These are phyloP conservation scores for Drosophila algonquin DNA, from an alignment of 2,888 invertebrate species.

Conservation along the genomic window DNA sequence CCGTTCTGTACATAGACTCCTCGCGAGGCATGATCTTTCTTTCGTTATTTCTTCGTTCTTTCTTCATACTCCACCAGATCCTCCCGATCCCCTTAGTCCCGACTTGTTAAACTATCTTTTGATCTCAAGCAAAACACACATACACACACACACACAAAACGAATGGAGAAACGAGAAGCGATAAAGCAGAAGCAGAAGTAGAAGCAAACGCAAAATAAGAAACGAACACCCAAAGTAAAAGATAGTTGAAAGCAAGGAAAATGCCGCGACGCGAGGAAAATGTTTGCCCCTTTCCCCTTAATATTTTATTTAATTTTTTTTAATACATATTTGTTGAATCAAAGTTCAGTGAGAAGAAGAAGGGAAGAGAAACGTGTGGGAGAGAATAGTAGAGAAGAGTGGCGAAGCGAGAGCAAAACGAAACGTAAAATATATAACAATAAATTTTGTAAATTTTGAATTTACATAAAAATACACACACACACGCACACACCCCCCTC, in stretches of 20 bases:
- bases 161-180: slow-evolving; percentile 35
- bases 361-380: background rate
- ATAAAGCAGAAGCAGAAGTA: slow-evolving; percentile 32
- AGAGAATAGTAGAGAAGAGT: background rate
- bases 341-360: background rate
- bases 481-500: slow-evolving; percentile 35
- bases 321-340: background rate
- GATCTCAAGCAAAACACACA: slow-evolving; percentile 70
- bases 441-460: slow-evolving; percentile 74
- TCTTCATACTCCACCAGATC: slow-evolving; percentile 20
- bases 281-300: slow-evolving; percentile 10
- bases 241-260: slow-evolving; percentile 64
- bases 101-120: slow-evolving; percentile 79
- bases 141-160: slow-evolving; percentile 47
- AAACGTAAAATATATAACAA: slow-evolving; percentile 55
- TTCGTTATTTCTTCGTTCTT: slow-evolving; percentile 43
- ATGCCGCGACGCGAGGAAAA: slow-evolving; percentile 10
- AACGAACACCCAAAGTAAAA: slow-evolving; percentile 69
- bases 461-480: slow-evolving; percentile 66
- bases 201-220: slow-evolving; percentile 25
- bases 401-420: slow-evolving; percentile 18
- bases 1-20: slow-evolving; percentile 57
- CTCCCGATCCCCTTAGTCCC: slow-evolving; percentile 25
- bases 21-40: slow-evolving; percentile 29
- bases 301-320: slow-evolving; percentile 9